Percentiles rank a stretch among this genome's conserved stretches.
These are phyloP conservation scores for Oenanthe oenanthe DNA, from an alignment of 2,113 vertebrate species.

Conservation along the genomic window DNA sequence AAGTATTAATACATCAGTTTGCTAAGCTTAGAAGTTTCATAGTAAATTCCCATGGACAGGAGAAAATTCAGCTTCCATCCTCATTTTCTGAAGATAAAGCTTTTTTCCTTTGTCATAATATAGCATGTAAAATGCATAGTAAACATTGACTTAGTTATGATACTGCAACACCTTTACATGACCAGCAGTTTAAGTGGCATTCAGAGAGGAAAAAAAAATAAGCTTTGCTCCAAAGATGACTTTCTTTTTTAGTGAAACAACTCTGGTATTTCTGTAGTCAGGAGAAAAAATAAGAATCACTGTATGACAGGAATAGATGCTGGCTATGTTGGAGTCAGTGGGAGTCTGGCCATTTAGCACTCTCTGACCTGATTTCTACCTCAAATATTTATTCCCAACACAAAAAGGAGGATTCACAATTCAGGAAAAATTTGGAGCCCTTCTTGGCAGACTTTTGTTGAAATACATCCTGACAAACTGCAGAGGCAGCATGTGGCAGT, in stretches of 20 bases:
- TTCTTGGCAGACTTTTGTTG: neutral
- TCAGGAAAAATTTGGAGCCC: constrained; percentile 6
- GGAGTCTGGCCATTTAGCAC: neutral
- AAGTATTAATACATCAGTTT: neutral
- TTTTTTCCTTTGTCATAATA: neutral
- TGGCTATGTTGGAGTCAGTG: neutral
- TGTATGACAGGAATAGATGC: neutral
- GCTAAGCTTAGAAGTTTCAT: neutral
- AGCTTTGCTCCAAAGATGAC: neutral
- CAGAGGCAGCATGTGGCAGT: neutral
- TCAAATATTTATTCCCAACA: constrained; percentile 31
- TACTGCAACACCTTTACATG: neutral
- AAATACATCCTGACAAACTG: neutral
- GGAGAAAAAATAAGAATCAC: neutral
- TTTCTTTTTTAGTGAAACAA: neutral
- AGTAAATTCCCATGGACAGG: neutral
- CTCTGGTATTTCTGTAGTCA: neutral
- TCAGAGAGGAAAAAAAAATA: neutral
- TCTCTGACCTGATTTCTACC: neutral
- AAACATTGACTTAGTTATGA: neutral
- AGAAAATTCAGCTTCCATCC: neutral
- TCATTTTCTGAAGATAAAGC: neutral
- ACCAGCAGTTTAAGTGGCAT: neutral
- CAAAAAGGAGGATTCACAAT: constrained; percentile 47
- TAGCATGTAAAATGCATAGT: rapidly evolving